Base-by-base conservation (phyloP, 2,888 invertebrate species). In the Macaria notata region DNA sequence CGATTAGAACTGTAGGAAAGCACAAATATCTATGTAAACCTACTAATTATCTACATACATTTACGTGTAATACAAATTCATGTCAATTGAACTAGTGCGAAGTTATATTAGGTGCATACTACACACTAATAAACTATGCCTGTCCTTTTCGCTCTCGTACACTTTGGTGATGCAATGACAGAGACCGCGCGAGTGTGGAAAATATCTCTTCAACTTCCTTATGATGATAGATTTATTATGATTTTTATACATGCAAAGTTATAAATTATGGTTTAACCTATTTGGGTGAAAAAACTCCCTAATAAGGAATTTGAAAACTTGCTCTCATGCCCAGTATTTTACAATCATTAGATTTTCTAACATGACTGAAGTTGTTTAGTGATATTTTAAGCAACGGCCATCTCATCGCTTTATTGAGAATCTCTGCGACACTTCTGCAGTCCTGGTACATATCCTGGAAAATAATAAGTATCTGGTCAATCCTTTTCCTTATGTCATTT, bases 361-460 rank as follows among this genome's bases (percentile, higher is more conserved):
- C 19, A 19, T 19, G 19, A 19, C 1, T 19, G 19, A 19, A 19
- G 19, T 19, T 19, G 19, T 19, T n/a, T 1, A 19, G 19, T 19
- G 19, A 19, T 19, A 19, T 19, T 19, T 19, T 19, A 1, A 19
- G 19, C 19, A 19, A 19, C 19, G 19, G 19, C 19, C 19, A 19
- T 19, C 19, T 19, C 19, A 19, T 19, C 19, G 19, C 19, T 19
- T 19, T 39, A 42, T 44, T 51, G 46, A 41, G 5, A 68, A 69
- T 63, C 59, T 73, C 76, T 71, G 72, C 68, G 50, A 62, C 60
- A 65, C 58, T 73, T 70, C 78, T 83, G 79, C 76, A 73, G 71
- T 61, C 82, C 81, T 81, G 83, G 81, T 83, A 76, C 64, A 63
- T 68, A 70, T 73, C 75, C 79, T 80, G 68, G 31, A 71, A 19